These are phyloP conservation scores for Zoanthus sansibaricus DNA, from an alignment of 92 coral and sea anemone species.

Conservation along the genomic window DNA sequence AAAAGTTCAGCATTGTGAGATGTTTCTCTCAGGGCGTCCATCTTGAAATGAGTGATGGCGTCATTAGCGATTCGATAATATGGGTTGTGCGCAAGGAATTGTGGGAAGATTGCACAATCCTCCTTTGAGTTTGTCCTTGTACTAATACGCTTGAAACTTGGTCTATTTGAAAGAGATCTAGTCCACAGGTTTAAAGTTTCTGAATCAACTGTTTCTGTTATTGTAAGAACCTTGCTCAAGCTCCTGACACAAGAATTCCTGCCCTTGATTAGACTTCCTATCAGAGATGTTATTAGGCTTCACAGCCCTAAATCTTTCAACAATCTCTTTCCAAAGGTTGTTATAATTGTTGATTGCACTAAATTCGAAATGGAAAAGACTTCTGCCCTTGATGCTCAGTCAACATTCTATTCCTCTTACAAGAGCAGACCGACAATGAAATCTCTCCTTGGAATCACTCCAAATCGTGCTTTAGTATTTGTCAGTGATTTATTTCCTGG, in stretches of 20 bases:
- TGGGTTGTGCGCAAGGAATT: no score
- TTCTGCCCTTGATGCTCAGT: conserved; percentile 39
- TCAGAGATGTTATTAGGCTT: conserved; percentile 35
- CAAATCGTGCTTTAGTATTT: conserved; percentile 54
- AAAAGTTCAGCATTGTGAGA: neutral
- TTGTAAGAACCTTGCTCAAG: conserved; percentile 58
- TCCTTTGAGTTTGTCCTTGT: conserved; percentile 46
- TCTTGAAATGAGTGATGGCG: neutral
- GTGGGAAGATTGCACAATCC: no score
- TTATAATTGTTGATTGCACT: conserved; percentile 16
- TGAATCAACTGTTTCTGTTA: conserved; percentile 41
- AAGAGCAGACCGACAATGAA: conserved; percentile 59
- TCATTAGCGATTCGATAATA: neutral
- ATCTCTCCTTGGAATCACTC: conserved; percentile 54
- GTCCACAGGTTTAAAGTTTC: conserved; percentile 60
- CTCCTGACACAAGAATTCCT: conserved; percentile 55
- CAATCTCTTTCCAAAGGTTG: conserved; percentile 50
- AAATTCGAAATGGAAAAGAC: conserved; percentile 57
- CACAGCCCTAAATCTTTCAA: conserved; percentile 55
- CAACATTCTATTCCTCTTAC: conserved; percentile 54
- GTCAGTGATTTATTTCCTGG: conserved; percentile 62
- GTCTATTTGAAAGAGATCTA: conserved; percentile 65
- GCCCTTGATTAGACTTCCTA: conserved; percentile 49
- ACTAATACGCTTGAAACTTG: conserved; percentile 56
- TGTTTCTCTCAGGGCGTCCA: conserved; percentile 9